Evolutionary conservation across 2,113 vertebrate genomes (phyloP), one percentile per base, ranked within the genome.

Genomic region (Eleginops maclovinus): DNA sequence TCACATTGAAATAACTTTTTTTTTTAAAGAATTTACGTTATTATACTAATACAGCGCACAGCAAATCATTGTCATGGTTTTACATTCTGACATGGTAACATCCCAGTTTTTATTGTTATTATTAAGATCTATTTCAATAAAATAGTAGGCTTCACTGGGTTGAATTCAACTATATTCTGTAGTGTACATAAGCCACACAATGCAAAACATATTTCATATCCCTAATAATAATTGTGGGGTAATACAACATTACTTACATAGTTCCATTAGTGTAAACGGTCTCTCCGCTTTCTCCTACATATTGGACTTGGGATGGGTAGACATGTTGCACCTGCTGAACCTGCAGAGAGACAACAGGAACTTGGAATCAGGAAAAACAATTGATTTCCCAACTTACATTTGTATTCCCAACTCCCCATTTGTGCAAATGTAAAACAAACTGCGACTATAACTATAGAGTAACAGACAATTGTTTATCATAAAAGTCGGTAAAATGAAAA

Each of bases 301-400:
- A 99, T 88, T 99, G 98, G 90, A 99, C 97, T 91, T 98, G 98
- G 13, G 96, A 86, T 1, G 97, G 97, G 79, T 98, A 99, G 2
- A 97, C 94, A 12, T 99, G 98, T 79, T 97, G 97, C 68, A 96
- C 96, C 0, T 96, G 88, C 81, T 97, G 97, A 13, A 98, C 96
- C 97, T 97, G 68, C 64, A 83, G 24, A 82, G 1, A 90, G 17
- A 85, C 21, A 77, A 78, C 49, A 83, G 9, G 5, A 75, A 66
- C 71, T 72, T 46, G 31, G 71, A 76, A 72, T 22, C 11, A 40
- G 51, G 31, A 55, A 65, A 36, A 19, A 21, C 21, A 49, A n/a
- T 2, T 13, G 19, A 22, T 6, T 15, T 24, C 2, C 17, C 49
- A 15, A 0, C 13, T 7, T 41, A 40, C n/a, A 50, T 26, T 2